Conservation (phyloP, 2,888 invertebrate species). For the Clepsis dumicolana region DNA sequence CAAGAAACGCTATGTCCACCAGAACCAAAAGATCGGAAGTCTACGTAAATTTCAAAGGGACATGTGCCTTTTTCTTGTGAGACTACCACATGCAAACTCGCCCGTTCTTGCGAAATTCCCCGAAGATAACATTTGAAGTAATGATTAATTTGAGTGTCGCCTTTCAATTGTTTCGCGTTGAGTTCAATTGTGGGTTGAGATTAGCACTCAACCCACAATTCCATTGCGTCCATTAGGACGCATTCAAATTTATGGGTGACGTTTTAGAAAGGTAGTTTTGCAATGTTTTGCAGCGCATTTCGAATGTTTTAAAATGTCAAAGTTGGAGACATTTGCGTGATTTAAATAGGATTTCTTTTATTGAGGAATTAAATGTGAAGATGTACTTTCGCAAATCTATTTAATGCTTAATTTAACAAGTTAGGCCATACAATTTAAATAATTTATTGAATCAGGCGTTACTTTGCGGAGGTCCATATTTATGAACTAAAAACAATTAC, state of each 20-base stretch:
- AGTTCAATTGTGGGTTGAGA: conserved; percentile 5
- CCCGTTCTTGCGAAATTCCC: conserved; percentile 6
- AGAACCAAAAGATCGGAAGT: not conserved
- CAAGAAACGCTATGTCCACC: not conserved
- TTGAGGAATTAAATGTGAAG: not conserved
- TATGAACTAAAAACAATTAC: too few relatives aligned
- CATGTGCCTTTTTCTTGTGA: not conserved
- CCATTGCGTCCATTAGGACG: too few relatives aligned
- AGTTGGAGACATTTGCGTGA: not conserved
- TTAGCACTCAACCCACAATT: too few relatives aligned
- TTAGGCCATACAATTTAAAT: too few relatives aligned
- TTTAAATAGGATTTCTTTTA: not conserved
- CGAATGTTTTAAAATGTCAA: not conserved
- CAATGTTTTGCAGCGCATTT: not conserved
- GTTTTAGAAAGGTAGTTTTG: conserved; percentile 14
- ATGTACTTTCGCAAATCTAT: too few relatives aligned
- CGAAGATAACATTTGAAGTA: conserved; percentile 16
- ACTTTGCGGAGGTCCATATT: too few relatives aligned
- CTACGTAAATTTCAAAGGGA: not conserved
- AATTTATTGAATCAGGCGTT: too few relatives aligned
- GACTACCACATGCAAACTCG: not conserved
- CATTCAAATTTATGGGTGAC: conserved; percentile 11
- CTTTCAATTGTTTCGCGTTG: conserved; percentile 7
- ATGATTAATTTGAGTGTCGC: conserved; percentile 15
- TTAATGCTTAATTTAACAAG: too few relatives aligned